Evolutionary conservation across 2,797 vertebrate genomes (phyloP), one percentile per base, ranked within the genome.

Genomic region (Eulemur albifrons): DNA sequence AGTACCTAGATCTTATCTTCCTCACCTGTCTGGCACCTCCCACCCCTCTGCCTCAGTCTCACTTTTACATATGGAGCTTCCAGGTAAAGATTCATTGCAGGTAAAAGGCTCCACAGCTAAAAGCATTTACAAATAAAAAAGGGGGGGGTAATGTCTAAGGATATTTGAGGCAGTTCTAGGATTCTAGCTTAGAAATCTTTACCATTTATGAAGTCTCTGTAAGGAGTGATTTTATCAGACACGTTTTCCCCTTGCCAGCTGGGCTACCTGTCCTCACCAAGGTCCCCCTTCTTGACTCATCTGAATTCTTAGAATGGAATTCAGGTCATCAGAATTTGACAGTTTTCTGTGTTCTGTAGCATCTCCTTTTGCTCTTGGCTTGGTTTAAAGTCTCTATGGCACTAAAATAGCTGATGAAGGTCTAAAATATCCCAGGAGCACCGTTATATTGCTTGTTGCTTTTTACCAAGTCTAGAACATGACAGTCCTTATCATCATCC

Each of bases 261-360:
- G 45, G 23, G 27, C 50, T 79, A 6, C 17, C 45, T 27, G 30
- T 92, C 45, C 57, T 59, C 27, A 5, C 14, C 27, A 43, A 93
- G 13, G 0, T 4, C 45, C 4, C 45, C 67, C 23, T 81, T 77
- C 30, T 77, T 54, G 65, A 88, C 23, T 59, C 52, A 52, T 23
- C n/a, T 72, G 11, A 86, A 88, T 91, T 97, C 72, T 93, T 25
- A 80, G 35, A 48, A 88, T 82, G 40, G 38, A 88, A 65, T 86
- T 70, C 76, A 65, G 69, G 30, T 94, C 50, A 61, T 81, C 57
- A 61, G 23, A 93, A 90, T 57, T 88, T 27, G 59, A 9, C 8
- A 88, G 6, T 48, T 92, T 70, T 32, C 59, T 40, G 0, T 43
- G 70, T 50, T 84, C 67, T 61, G 4, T 67, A 77, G 43, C 35